Evolutionary conservation across 2,888 invertebrate genomes (phyloP), one percentile per base, ranked within the genome.

Genomic region (Oscheius myriophilus): DNA sequence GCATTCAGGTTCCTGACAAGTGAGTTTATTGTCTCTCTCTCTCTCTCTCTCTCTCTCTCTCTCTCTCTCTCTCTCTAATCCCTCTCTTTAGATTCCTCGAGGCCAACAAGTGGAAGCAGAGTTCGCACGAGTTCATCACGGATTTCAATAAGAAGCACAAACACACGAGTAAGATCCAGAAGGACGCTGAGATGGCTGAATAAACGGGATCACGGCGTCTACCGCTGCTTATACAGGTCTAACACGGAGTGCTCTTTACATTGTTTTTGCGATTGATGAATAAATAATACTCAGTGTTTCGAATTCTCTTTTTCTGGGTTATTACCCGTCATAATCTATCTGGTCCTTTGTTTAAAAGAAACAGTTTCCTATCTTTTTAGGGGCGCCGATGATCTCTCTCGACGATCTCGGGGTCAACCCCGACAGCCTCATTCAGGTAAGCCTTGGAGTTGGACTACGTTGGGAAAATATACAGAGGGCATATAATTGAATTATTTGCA

Each of bases 81-180:
- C 21, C 16, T 25, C 12, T 14, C 26, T 53, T 61, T 42, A 70
- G 63, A 23, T 72, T 51, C 45, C 23, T 26, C 7, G 46, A 21
- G 42, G 25, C 14, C 6, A 57, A 70, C 14, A 51, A 45, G 21
- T 52, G 25, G 12, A 26, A 70, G 39, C 51, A 68, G 21, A 72
- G 70, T 12, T 59, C 73, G 7, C 64, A 71, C 18, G 58, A 81
- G 51, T 84, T 73, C 71, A 84, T 84, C 52, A 70, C 80, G 53
- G 46, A 68, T 9, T 84, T 71, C 73, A 84, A 84, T 62, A 67
- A 78, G 46, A 68, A 71, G 43, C 76, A 83, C 52, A 69, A 75
- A 11, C 79, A 77, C 69, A 49, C 52, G 6, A 72, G 70, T 25
- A 64, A 75, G 64, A 69, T 77, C 16, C 68, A 62, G 23, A 52